Evolutionary conservation across 2,113 vertebrate genomes (phyloP), one percentile per base, ranked within the genome.

Genomic region (Campylomormyrus numenius): DNA sequence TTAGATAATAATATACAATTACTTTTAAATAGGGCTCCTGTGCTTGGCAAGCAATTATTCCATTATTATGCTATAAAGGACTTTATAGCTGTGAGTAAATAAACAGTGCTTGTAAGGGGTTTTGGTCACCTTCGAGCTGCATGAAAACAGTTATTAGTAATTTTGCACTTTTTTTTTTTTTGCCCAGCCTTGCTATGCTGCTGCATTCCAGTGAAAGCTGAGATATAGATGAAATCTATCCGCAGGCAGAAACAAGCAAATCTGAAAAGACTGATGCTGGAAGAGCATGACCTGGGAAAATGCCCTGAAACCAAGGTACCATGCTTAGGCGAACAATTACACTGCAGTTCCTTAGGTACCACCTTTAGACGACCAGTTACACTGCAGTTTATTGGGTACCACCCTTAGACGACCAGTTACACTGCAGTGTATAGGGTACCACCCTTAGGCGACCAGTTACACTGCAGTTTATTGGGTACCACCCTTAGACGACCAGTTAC

Each of bases 1-100:
- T 85, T 85, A 85, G 45, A 85, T 85, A 85, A 85, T 85, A 85
- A 45, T 85, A 85, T 85, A 45, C 83, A 85, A 85, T 85, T 85
- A 85, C 39, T 48, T 85, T 85, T 46, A 85, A 85, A 85, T 46
- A 85, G 45, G 83, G 83, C 39, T 48, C 83, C 39, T 85, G 39
- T 85, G 42, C 21, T 85, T 48, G 19, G 42, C 74, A 42, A 85
- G 83, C 39, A 85, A 85, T 48, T 85, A 85, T 85, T 48, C 83
- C 45, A 85, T 85, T 85, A 48, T 85, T 85, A 85, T 85, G 83
- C 7, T 21, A 85, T 46, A 48, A 85, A 85, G 45, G 45, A 85
- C 83, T 85, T 85, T 48, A 48, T 46, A 85, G 6, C 17, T 46
- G 42, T 42, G 45, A 85, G 45, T 85, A 46, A 85, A 46, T 85